A percentile compares a stretch with the other conserved stretches of the same genome.
These are phyloP conservation scores for Ptychobarbus kaznakovi DNA, from an alignment of 2,797 vertebrate genomes.

Conservation along the genomic window DNA sequence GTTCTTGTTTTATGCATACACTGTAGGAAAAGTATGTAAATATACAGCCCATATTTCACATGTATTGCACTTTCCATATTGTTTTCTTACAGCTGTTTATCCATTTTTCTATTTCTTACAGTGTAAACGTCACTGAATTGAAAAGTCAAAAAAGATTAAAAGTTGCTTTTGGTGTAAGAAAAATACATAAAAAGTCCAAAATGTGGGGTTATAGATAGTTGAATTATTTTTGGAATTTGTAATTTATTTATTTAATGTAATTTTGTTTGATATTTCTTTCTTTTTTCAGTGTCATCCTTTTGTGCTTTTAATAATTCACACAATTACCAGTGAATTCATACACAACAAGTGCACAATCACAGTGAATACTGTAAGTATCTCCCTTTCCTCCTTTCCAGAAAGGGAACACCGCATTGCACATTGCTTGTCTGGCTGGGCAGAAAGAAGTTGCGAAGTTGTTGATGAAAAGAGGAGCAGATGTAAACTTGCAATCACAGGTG, in stretches of 20 bases:
- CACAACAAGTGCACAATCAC: slow-evolving; percentile 5
- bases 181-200: background rate
- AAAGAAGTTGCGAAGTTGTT: slow-evolving; percentile 90
- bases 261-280: no score
- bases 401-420: slow-evolving; percentile 97
- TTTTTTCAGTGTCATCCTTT: background rate
- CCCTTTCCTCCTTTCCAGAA: slow-evolving; percentile 79
- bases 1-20: background rate
- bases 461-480: slow-evolving; percentile 91
- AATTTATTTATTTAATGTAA: background rate
- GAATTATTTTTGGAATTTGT: background rate
- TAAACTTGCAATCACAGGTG: slow-evolving; percentile 97
- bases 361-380: background rate
- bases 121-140: background rate
- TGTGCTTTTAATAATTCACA: background rate
- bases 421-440: slow-evolving; percentile 95
- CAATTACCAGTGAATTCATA: background rate
- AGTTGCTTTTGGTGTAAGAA: no score
- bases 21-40: background rate
- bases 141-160: background rate
- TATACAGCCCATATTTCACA: background rate
- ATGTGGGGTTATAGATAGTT: background rate
- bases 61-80: background rate
- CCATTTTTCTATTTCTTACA: background rate
- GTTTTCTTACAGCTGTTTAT: background rate